phyloP scores from a whole-genome alignment of 2,797 vertebrate genomes.

The Gambelia wislizenii region DNA sequence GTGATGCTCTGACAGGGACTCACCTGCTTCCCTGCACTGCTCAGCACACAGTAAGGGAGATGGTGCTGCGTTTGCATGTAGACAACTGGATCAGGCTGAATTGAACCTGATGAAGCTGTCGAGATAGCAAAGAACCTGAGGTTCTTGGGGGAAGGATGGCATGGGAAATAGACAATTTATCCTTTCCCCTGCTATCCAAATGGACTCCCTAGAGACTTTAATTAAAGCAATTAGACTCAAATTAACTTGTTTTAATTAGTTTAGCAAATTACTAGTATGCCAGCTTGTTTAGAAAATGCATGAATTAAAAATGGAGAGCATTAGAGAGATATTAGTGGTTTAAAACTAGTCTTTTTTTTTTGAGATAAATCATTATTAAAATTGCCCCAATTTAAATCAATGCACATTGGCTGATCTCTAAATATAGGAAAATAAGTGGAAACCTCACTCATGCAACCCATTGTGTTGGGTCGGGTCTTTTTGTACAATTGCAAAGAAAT shows the following conservation, averaged over 20 bases:
- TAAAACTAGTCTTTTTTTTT: background rate
- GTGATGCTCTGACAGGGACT: too few relatives aligned
- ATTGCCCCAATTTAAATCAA: background rate
- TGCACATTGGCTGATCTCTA: too few relatives aligned
- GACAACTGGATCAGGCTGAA: too few relatives aligned
- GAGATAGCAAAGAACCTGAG: too few relatives aligned
- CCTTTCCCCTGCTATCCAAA: too few relatives aligned
- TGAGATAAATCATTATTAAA: background rate
- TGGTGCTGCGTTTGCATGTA: too few relatives aligned
- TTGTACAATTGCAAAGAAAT: background rate
- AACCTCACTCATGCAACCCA: background rate
- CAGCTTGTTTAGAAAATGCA: conserved; percentile 1
- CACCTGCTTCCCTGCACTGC: too few relatives aligned
- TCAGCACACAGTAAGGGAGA: too few relatives aligned
- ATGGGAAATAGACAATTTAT: too few relatives aligned
- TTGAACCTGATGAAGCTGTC: too few relatives aligned
- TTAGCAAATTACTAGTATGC: background rate
- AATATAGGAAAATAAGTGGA: background rate
- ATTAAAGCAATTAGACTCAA: background rate
- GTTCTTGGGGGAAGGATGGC: too few relatives aligned
- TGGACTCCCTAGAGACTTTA: background rate
- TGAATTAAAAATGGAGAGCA: background rate
- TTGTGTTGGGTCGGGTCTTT: background rate
- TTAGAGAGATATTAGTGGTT: background rate
- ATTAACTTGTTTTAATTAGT: background rate